Evolutionary conservation across 30 jellyfish, hydroid and myxozoan genomes (phyloP).

Genomic region (Turritopsis rubra): DNA sequence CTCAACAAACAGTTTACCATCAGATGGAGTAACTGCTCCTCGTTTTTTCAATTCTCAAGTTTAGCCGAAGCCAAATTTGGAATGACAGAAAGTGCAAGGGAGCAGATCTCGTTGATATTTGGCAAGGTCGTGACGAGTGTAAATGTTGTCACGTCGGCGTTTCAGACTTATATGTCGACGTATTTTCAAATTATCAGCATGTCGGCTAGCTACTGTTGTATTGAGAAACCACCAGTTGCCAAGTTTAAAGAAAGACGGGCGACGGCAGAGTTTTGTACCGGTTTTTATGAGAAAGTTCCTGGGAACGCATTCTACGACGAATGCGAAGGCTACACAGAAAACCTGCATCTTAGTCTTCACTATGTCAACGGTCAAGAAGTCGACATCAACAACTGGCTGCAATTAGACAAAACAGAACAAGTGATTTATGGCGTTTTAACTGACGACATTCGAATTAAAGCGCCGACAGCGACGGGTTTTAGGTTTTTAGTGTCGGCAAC

Average conservation of each 20-base stretch:
- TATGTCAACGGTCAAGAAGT: constrained; percentile 45
- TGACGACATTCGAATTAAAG: constrained; percentile 19
- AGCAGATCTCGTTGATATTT: background rate
- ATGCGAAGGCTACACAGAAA: constrained; percentile 58
- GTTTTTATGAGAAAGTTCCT: constrained; percentile 44
- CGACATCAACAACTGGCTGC: constrained; percentile 76
- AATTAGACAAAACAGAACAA: constrained; percentile 45
- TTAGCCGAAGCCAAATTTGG: constrained; percentile 17
- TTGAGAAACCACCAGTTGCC: constrained; percentile 71
- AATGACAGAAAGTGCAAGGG: constrained; percentile 21
- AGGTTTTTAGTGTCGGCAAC: constrained; percentile 55
- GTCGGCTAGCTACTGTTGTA: constrained; percentile 64
- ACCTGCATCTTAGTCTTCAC: constrained; percentile 35
- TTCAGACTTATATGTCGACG: constrained; percentile 10
- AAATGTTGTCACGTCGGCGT: background rate
- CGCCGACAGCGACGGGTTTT: constrained; percentile 55
- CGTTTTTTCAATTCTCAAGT: constrained; percentile 7
- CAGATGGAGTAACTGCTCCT: constrained; percentile 35
- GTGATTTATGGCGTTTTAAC: constrained; percentile 66
- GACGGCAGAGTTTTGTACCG: constrained; percentile 54
- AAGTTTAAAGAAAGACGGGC: constrained; percentile 9
- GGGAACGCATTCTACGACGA: constrained; percentile 43
- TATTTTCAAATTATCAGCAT: constrained; percentile 13
- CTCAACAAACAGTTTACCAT: background rate
- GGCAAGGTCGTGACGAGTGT: background rate